Evolutionary conservation across 2,797 vertebrate genomes (phyloP), one percentile per base, ranked within the genome.

Genomic region (Picus viridis): DNA sequence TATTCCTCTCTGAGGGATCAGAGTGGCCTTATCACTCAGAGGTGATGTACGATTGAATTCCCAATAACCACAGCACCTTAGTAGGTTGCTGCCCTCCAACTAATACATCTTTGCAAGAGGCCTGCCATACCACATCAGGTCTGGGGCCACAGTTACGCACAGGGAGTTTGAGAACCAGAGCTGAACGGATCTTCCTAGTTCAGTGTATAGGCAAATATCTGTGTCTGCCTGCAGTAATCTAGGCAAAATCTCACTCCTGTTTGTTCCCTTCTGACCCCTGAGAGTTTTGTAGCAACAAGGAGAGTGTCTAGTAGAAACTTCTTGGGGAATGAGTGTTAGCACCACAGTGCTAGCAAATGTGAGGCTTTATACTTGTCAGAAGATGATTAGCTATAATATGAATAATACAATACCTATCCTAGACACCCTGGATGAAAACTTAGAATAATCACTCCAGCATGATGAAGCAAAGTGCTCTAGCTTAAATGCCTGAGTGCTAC

Each of bases 341-440:
- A 1, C 54, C 76, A 80, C 49, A 64, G 20, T 45, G 49, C 22
- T 74, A 61, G 63, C 6, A 76, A 91, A 73, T 32, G 13, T 43
- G 73, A 92, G 43, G 27, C 47, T 89, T 93, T 92, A 36, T 64
- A 83, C 32, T 79, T 82, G 45, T 41, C 79, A 64, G 79, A 87
- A 94, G 32, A 64, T 92, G 82, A 94, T 90, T 93, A 93, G 39
- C 49, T 70, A 10, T 58, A 32, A 75, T 73, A 86, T 92, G 70
- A 93, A 89, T 93, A 90, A 89, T 76, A 93, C 68, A 92, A 82
- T 70, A 84, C 57, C 89, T 92, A 17, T 53, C 80, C 59, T 91
- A 86, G 87, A 70, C 57, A 76, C 45, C 26, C 30, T 86, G 51
- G 61, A 86, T 89, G 63, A 80, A 80, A 87, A 49, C 20, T 32